A percentile compares a stretch with the other conserved stretches of the same genome.
Conservation (phyloP, 2,113 vertebrate genomes). For the Phylloscopus trochilus region DNA sequence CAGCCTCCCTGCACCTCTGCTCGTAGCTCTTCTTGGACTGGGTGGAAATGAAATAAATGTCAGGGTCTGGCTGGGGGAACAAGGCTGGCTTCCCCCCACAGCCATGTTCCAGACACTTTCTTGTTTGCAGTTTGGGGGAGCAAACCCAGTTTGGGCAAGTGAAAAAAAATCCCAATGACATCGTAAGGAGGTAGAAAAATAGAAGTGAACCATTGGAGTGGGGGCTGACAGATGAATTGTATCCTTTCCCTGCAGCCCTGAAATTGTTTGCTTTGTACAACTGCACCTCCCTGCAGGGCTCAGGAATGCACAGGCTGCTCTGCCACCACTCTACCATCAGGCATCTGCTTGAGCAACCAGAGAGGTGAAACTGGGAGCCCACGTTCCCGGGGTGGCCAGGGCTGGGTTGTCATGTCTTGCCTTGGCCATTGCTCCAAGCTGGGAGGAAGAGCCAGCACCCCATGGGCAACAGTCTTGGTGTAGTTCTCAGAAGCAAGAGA, state of each 20-base stretch:
- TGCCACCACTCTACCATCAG: neutral
- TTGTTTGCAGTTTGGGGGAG: neutral
- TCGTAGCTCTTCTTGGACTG: conserved; percentile 90
- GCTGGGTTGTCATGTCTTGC: neutral
- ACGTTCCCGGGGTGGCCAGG: fast-evolving
- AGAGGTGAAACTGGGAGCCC: neutral
- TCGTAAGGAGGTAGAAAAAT: neutral
- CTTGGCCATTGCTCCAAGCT: neutral
- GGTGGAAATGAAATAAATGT: neutral
- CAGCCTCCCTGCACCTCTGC: conserved; percentile 88
- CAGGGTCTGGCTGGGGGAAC: neutral
- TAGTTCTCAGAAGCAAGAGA: neutral
- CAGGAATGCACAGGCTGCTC: neutral
- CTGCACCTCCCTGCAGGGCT: neutral
- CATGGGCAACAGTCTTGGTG: neutral
- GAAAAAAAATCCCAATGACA: neutral
- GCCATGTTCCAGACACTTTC: neutral
- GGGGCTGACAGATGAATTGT: neutral
- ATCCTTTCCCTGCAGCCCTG: neutral
- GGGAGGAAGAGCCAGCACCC: neutral
- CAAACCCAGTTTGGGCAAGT: neutral
- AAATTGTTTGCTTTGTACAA: neutral
- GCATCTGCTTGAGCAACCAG: fast-evolving
- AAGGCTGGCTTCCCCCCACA: neutral
- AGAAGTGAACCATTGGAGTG: neutral